Evolutionary conservation across 2,113 vertebrate genomes (phyloP).

Genomic region (Tupaia tana): DNA sequence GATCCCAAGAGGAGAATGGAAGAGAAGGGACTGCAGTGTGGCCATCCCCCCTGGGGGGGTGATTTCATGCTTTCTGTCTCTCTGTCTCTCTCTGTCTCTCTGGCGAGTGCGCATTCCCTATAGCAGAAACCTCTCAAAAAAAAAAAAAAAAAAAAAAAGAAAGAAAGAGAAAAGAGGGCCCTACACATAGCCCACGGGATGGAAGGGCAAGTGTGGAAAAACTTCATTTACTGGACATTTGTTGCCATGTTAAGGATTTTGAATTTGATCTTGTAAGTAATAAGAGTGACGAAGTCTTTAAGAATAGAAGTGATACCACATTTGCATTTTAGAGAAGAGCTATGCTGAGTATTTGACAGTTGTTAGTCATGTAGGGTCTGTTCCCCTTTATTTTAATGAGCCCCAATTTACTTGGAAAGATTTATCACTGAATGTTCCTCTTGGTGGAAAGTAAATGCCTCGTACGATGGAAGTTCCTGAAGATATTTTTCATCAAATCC

Average conservation of each 20-base stretch:
- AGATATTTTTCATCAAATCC: background rate
- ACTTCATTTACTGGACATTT: background rate
- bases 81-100: too few relatives aligned
- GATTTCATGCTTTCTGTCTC: too few relatives aligned
- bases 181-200: too few relatives aligned
- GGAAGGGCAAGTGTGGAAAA: background rate
- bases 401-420: background rate
- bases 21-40: too few relatives aligned
- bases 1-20: too few relatives aligned
- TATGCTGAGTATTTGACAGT: background rate
- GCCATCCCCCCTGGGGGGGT: too few relatives aligned
- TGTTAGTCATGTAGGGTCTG: background rate
- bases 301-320: background rate
- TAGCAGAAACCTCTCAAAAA: too few relatives aligned
- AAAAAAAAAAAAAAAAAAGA: too few relatives aligned
- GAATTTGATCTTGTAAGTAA: background rate
- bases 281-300: background rate
- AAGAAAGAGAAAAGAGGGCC: background rate
- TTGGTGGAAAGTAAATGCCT: background rate
- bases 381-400: background rate
- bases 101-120: too few relatives aligned
- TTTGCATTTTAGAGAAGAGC: slow-evolving; percentile 25
- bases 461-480: background rate
- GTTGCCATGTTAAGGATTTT: background rate
- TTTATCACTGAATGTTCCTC: background rate